A percentile compares a stretch with the other conserved stretches of the same genome.
phyloP scores from a whole-genome alignment of 1,140 invertebrate genomes.

The Aporrectodea caliginosa region DNA sequence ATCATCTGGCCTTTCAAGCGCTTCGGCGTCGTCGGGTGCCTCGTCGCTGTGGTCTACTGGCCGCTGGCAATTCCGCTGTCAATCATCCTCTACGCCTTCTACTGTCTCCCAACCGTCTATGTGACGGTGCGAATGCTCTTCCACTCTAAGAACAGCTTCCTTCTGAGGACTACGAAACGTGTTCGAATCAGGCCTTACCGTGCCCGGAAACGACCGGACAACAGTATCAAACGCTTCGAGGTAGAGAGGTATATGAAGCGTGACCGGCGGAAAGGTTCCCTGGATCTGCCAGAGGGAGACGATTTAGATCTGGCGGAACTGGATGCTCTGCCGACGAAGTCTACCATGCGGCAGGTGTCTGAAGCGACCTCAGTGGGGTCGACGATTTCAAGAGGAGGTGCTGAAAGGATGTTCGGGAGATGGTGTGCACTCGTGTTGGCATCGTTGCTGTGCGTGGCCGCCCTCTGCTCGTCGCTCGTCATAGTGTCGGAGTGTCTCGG shows the following conservation, averaged over 20 bases:
- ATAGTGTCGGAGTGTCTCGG: constrained; percentile 46
- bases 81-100: constrained; percentile 39
- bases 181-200: constrained; percentile 13
- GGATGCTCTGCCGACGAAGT: background rate
- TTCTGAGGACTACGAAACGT: constrained; percentile 2
- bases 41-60: constrained; percentile 43
- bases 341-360: constrained; percentile 7
- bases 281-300: background rate
- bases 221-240: constrained; percentile 21
- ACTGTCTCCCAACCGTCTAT: constrained; percentile 49
- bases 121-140: constrained; percentile 44
- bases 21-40: constrained; percentile 43
- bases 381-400: background rate
- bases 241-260: background rate
- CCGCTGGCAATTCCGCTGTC: constrained; percentile 39
- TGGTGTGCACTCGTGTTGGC: constrained; percentile 38
- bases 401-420: constrained; percentile 20
- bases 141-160: constrained; percentile 42
- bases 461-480: constrained; percentile 45
- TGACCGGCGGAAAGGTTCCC: background rate
- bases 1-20: constrained; percentile 28
- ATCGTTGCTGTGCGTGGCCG: constrained; percentile 42
- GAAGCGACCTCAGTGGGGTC: constrained; percentile 9
- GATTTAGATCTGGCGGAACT: background rate
- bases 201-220: constrained; percentile 19